Conservation (phyloP, 2,888 invertebrate genomes). For the Schizotus pectinicornis region DNA sequence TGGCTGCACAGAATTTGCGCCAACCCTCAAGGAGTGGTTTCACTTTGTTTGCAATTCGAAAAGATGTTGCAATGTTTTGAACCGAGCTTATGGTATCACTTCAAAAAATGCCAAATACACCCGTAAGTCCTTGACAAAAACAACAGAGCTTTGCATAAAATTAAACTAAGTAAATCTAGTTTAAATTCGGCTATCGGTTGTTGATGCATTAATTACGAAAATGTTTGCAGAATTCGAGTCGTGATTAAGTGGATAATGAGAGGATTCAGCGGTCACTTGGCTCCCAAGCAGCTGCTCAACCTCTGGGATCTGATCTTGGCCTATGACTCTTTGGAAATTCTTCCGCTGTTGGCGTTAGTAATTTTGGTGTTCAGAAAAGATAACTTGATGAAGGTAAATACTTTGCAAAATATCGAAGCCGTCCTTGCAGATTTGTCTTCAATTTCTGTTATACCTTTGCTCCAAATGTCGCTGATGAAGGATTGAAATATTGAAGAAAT, state of each 20-base stretch:
- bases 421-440: slow-evolving; percentile 88
- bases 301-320: slow-evolving; percentile 94
- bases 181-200: too few relatives aligned
- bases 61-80: slow-evolving; percentile 88
- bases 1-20: slow-evolving; percentile 90
- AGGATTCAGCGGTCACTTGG: slow-evolving; percentile 93
- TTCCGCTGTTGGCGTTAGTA: slow-evolving; percentile 84
- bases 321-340: slow-evolving; percentile 89
- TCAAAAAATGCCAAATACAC: slow-evolving; percentile 84
- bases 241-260: slow-evolving; percentile 97
- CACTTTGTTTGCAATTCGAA: slow-evolving; percentile 88
- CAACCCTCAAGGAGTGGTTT: slow-evolving; percentile 91
- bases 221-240: slow-evolving; percentile 73
- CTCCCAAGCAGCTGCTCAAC: slow-evolving; percentile 88
- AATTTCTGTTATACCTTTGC: slow-evolving; percentile 81
- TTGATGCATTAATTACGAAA: too few relatives aligned
- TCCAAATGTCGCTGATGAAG: slow-evolving; percentile 80
- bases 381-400: slow-evolving; percentile 77
- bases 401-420: slow-evolving; percentile 82
- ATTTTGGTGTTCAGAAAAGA: slow-evolving; percentile 87
- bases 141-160: too few relatives aligned
- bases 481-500: slow-evolving; percentile 55
- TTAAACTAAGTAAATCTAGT: too few relatives aligned
- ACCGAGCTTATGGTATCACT: slow-evolving; percentile 89
- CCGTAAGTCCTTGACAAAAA: slow-evolving; percentile 72